These are phyloP conservation scores for Melanotaenia nigrans DNA, from an alignment of 2,797 vertebrate species.

Conservation along the genomic window DNA sequence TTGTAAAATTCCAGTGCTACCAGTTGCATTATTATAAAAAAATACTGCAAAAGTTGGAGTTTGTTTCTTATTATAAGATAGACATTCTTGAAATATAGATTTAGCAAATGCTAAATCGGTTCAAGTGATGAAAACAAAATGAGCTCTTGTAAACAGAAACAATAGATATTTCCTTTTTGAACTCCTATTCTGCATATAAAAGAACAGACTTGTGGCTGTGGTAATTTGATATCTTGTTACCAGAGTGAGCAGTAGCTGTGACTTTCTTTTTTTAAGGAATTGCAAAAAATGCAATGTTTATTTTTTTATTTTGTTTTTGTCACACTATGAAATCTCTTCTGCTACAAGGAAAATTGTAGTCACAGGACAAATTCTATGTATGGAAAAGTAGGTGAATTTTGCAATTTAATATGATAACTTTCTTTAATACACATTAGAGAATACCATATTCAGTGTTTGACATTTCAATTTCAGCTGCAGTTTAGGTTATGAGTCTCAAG, in stretches of 20 bases:
- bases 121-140: constrained; percentile 6
- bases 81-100: background rate
- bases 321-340: background rate
- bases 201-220: background rate
- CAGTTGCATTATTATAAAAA: background rate
- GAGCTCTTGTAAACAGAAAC: background rate
- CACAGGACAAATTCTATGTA: background rate
- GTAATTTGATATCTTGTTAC: background rate
- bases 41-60: background rate
- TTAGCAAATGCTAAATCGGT: background rate
- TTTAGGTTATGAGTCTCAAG: constrained; percentile 44
- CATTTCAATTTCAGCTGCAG: constrained; percentile 26
- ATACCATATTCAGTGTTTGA: constrained; percentile 30
- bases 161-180: no score
- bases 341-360: background rate
- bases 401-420: background rate
- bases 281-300: no score
- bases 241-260: background rate
- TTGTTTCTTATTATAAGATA: background rate
- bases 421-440: constrained; percentile 11
- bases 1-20: background rate
- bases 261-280: no score
- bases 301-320: background rate
- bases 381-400: background rate
- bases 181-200: no score